Conservation (phyloP, 2,888 invertebrate genomes). For the Neelides folsomi region DNA sequence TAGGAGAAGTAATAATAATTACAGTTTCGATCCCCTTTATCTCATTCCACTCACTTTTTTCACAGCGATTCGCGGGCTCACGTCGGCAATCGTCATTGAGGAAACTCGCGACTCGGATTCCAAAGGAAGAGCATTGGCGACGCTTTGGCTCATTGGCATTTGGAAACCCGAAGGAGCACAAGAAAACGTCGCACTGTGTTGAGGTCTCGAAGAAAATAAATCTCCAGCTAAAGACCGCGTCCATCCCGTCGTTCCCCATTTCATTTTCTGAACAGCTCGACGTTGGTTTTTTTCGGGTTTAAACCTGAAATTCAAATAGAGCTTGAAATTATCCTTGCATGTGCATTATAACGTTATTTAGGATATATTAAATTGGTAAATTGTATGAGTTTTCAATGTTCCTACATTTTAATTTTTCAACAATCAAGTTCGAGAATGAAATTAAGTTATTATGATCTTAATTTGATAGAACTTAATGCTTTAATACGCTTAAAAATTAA, state of each 20-base stretch:
- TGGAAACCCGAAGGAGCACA: conserved; percentile 7
- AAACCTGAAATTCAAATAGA: conserved; percentile 18
- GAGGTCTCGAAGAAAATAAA: conserved; percentile 24
- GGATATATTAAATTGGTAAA: too few species aligned
- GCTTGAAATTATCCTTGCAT: too few species aligned
- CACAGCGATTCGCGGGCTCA: conserved; percentile 43
- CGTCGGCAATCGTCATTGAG: conserved; percentile 37
- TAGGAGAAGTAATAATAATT: too few species aligned
- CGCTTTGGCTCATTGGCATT: conserved; percentile 6
- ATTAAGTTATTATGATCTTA: too few species aligned
- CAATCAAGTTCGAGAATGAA: too few species aligned
- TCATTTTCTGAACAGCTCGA: conserved; percentile 27
- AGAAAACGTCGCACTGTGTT: conserved; percentile 8
- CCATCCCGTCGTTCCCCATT: conserved; percentile 18
- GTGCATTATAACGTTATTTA: too few species aligned
- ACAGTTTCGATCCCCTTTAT: too few species aligned
- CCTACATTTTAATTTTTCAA: too few species aligned
- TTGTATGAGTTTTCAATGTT: too few species aligned
- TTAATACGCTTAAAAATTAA: too few species aligned
- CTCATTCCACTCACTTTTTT: conserved; percentile 33
- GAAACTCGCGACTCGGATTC: conserved; percentile 32
- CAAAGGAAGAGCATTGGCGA: conserved; percentile 19
- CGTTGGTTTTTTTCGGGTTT: conserved; percentile 31
- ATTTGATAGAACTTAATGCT: too few species aligned
- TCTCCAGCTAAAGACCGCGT: conserved; percentile 26